Base-by-base conservation (phyloP, 2,888 invertebrate species). In the Lobophora halterata region DNA sequence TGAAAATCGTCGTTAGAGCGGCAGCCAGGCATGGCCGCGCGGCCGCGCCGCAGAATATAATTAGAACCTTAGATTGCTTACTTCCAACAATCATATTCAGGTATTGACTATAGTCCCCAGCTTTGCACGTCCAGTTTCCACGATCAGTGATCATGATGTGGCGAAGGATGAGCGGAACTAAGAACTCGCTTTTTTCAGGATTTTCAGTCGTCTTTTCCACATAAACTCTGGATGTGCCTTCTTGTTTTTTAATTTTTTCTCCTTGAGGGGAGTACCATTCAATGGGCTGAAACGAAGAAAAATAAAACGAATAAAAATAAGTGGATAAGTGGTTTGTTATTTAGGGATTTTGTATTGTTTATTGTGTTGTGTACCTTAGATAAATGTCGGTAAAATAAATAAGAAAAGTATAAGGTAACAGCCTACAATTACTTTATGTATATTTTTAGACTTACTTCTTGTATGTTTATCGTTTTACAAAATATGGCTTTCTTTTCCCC, bases 121-220 rank as follows among this genome's bases (percentile, higher is more conserved):
- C 61, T 41, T 59, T 79, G 48, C 86, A 86, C n/a, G 81, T 85
- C 83, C 83, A 86, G 59, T 75, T 81, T 11, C 86, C 86, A 14
- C 56, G 70, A 36, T 86, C 86, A 6, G 58, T 47, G 8, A 80
- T 63, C 48, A 71, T 66, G 8, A 76, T 60, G 13, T 62, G 54
- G 34, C 77, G 71, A 20, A 86, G 75, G 41, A 85, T 78, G 19
- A 86, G 70, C 1, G 74, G 67, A 11, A 72, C 55, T 7, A 76
- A 38, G 2, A 27, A 25, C 19, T 52, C 43, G 1, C 44, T 55
- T 1, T 47, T 26, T 2, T 65, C 61, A n/a, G n/a, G n/a, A n/a
- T n/a, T n/a, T 1, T 58, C 56, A 2, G 40, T 36, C 41, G 57
- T 58, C 41, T 62, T 65, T 32, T 86, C 83, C 3, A 82, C 71